These are phyloP conservation scores for Carpatolechia fugitivella DNA, from an alignment of 2,888 invertebrate species.

Conservation along the genomic window DNA sequence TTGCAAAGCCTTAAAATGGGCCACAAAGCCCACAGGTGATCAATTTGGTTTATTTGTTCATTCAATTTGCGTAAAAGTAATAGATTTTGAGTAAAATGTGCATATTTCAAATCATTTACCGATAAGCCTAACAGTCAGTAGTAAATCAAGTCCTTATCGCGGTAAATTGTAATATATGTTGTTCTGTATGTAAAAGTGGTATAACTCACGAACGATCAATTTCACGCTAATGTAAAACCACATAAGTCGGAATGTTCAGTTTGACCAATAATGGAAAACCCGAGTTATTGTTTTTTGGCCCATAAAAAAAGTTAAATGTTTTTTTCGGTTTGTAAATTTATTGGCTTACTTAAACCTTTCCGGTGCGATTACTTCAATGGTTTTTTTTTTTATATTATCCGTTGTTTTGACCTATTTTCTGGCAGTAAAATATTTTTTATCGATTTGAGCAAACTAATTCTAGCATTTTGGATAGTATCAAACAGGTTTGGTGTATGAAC, in stretches of 20 bases:
- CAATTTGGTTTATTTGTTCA: not conserved
- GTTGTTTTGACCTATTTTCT: too few relatives aligned
- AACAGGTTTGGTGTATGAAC: too few relatives aligned
- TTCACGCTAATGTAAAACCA: constrained; percentile 13
- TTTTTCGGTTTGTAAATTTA: not conserved
- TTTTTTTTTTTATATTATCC: too few relatives aligned
- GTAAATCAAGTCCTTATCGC: constrained; percentile 1
- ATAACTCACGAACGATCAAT: constrained; percentile 14
- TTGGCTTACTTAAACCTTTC: not conserved
- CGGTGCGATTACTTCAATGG: not conserved
- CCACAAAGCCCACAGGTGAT: not conserved
- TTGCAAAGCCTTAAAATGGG: too few relatives aligned
- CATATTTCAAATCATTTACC: not conserved
- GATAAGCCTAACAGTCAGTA: not conserved
- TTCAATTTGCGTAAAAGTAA: not conserved
- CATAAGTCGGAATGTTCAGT: constrained; percentile 5
- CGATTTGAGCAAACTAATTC: too few relatives aligned
- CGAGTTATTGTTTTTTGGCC: not conserved
- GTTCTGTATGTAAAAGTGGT: constrained; percentile 14
- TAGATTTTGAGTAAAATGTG: not conserved
- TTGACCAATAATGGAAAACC: constrained; percentile 1
- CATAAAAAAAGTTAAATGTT: constrained; percentile 5
- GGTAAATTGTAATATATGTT: constrained; percentile 18
- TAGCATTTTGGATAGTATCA: too few relatives aligned
- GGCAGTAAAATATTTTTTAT: too few relatives aligned